Evolutionary conservation across 2,888 invertebrate genomes (phyloP), one percentile per base, ranked within the genome.

Genomic region (Keiferia lycopersicella): DNA sequence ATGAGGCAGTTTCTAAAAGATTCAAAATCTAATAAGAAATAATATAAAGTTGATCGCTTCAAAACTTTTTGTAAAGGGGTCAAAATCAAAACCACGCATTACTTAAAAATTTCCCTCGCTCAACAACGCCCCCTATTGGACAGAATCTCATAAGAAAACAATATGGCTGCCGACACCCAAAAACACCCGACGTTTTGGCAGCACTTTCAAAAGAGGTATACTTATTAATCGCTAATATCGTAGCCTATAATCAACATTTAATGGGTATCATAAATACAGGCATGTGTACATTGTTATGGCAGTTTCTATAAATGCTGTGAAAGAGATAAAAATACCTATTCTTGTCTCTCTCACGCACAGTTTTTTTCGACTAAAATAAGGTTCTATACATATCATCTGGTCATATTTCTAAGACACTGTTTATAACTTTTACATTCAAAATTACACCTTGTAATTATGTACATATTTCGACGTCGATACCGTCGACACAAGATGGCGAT

Each of bases 141-240:
- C 73, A 71, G 73, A 71, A 67, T 67, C 67, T 74, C 73, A 74
- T 74, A 74, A 72, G 73, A 74, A 71, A 70, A 68, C 64, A 69
- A 70, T 64, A 59, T 26, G 39, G 50, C n/a, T 11, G n/a, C 56
- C 14, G 22, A 63, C 60, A 62, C 64, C 58, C 38, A 61, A 26
- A 26, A 39, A 51, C 20, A 22, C 51, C 20, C 57, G 38, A 59
- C 48, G 48, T 26, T n/a, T 48, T 63, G 63, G 30, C 51, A 39
- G 18, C 22, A 12, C 20, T 51, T 8, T 51, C 51, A 14, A 2
- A 16, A n/a, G 30, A 56, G 58, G 58, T 38, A 58, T 11, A 22
- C 22, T 51, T 18, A 11, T 20, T 18, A 50, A 12, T 50, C 8
- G 18, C 50, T 50, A 12, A 20, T 20, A 20, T 20, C 50, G 22